Evolutionary conservation across 1,140 invertebrate genomes (phyloP).

Genomic region (Drosophila ficusphila): DNA sequence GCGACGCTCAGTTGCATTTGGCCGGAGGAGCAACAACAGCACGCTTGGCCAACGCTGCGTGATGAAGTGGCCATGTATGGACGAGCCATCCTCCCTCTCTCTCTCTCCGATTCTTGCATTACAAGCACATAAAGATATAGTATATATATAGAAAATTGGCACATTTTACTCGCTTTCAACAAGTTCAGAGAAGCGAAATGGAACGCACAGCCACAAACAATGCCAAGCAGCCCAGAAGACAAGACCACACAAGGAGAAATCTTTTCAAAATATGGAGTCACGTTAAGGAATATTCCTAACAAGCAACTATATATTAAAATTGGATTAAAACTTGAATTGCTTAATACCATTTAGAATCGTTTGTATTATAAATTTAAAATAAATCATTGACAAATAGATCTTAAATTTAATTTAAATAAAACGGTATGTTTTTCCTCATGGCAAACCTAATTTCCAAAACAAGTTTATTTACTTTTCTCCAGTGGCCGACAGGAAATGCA

Average conservation of each 20-base stretch:
- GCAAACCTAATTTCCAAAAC: too few species aligned
- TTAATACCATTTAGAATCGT: too few species aligned
- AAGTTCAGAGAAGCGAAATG: constrained; percentile 66
- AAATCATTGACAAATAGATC: too few species aligned
- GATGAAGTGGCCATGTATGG: constrained; percentile 75
- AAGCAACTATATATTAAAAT: too few species aligned
- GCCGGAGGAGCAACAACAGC: constrained; percentile 44
- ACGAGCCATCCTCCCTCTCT: constrained; percentile 37
- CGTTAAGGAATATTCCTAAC: background rate
- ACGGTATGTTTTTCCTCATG: too few species aligned
- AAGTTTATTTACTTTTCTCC: background rate
- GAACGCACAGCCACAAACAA: constrained; percentile 50
- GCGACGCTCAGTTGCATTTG: constrained; percentile 43
- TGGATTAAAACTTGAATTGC: too few species aligned
- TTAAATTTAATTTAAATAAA: too few species aligned
- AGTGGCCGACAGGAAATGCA: constrained; percentile 53
- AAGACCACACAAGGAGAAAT: constrained; percentile 1
- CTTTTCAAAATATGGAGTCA: background rate
- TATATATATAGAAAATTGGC: constrained; percentile 63
- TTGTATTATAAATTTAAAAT: too few species aligned
- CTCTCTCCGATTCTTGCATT: constrained; percentile 42
- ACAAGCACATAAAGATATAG: constrained; percentile 53
- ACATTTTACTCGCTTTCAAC: constrained; percentile 78
- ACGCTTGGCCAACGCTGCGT: constrained; percentile 79
- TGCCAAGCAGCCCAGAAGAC: constrained; percentile 18